A percentile compares a stretch with the other conserved stretches of the same genome.
phyloP scores from a whole-genome alignment of 2,888 invertebrate genomes.

The Ennomos quercinarius region DNA sequence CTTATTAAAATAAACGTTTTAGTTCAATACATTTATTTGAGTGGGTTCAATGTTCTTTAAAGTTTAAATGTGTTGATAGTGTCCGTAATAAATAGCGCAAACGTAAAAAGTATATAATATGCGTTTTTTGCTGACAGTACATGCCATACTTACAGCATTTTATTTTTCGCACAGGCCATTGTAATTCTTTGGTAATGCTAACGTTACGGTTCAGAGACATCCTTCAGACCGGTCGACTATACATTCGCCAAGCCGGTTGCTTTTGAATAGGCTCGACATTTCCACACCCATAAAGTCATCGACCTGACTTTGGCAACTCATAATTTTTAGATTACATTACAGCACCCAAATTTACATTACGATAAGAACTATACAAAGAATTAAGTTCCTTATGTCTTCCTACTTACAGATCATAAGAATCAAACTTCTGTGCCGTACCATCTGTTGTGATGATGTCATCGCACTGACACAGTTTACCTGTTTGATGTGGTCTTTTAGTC shows the following conservation, averaged over 20 bases:
- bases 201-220: constrained; percentile 48
- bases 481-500: constrained; percentile 48
- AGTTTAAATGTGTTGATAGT: too few relatives aligned
- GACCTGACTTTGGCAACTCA: constrained; percentile 42
- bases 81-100: too few relatives aligned
- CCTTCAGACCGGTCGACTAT: constrained; percentile 50
- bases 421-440: constrained; percentile 21
- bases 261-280: constrained; percentile 49
- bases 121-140: neutral
- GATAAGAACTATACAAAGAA: constrained; percentile 26
- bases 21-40: too few relatives aligned
- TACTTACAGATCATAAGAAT: constrained; percentile 25
- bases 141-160: neutral
- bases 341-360: constrained; percentile 26
- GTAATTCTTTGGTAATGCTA: constrained; percentile 33
- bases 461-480: constrained; percentile 57
- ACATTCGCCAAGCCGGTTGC: constrained; percentile 39
- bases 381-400: constrained; percentile 26
- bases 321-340: constrained; percentile 39
- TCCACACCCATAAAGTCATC: constrained; percentile 36
- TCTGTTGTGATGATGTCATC: constrained; percentile 47
- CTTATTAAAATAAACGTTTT: too few relatives aligned
- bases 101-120: too few relatives aligned
- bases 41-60: too few relatives aligned
- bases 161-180: constrained; percentile 24